Percentiles rank a stretch among this genome's conserved stretches.
Evolutionary conservation across 2,888 invertebrate genomes (phyloP).

Genomic region (Tetheella fluctuosa): DNA sequence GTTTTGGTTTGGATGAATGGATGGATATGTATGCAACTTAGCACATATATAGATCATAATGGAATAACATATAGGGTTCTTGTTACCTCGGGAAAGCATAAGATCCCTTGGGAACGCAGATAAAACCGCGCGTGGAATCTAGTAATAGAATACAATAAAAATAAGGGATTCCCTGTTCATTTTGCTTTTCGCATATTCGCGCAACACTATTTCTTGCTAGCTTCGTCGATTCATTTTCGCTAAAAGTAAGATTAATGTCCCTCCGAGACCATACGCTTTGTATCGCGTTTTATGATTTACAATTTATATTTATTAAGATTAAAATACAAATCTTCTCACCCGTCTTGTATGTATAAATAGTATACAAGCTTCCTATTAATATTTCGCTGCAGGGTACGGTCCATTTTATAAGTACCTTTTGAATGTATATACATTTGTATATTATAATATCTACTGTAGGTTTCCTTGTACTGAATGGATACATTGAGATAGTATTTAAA

Average conservation of each 20-base stretch:
- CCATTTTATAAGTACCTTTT: too few relatives aligned
- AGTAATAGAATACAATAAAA: too few relatives aligned
- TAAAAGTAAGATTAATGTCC: conserved; percentile 32
- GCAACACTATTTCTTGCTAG: neutral
- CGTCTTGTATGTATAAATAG: neutral
- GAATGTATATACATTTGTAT: neutral
- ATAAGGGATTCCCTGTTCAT: neutral
- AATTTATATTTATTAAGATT: conserved; percentile 12
- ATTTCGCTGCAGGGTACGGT: neutral
- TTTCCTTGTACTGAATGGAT: too few relatives aligned
- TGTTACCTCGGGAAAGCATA: too few relatives aligned
- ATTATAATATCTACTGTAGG: too few relatives aligned
- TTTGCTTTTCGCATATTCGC: neutral
- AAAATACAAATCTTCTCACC: neutral
- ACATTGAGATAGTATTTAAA: too few relatives aligned
- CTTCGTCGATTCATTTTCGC: conserved; percentile 18
- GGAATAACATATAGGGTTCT: too few relatives aligned
- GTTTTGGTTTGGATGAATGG: too few relatives aligned
- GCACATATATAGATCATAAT: too few relatives aligned
- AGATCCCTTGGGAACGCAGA: too few relatives aligned
- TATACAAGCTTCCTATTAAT: neutral
- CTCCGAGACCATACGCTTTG: neutral
- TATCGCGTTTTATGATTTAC: conserved; percentile 2
- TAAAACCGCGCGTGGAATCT: too few relatives aligned
- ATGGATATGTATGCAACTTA: too few relatives aligned